Percentiles rank a stretch among this genome's conserved stretches.
Evolutionary conservation across 2,113 vertebrate species (phyloP).

Genomic region (Malurus melanocephalus): DNA sequence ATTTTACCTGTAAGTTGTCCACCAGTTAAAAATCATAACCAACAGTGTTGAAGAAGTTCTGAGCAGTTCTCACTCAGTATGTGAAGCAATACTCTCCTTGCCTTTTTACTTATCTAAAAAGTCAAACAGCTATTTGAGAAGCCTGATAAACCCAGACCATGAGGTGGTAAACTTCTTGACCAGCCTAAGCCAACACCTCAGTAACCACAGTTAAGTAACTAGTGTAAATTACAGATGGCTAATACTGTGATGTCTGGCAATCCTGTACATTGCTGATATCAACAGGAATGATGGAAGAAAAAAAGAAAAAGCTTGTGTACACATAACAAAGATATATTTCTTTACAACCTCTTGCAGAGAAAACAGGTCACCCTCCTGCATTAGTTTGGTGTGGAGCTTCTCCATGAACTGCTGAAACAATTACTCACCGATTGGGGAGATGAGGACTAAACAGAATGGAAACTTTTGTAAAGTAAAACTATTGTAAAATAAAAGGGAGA

Average conservation of each 20-base stretch:
- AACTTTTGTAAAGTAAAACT: neutral
- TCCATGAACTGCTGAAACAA: neutral
- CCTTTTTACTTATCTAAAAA: neutral
- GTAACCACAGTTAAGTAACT: neutral
- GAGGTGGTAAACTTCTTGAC: neutral
- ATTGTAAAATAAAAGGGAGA: neutral
- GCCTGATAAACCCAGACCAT: neutral
- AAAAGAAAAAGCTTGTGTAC: neutral
- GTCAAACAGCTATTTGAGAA: neutral
- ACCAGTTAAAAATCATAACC: neutral
- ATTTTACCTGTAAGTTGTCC: neutral
- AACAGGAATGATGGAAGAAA: neutral
- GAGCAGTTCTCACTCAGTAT: neutral
- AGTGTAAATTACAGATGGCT: accelerated
- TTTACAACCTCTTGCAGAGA: neutral
- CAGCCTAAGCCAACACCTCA: neutral
- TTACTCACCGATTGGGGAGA: neutral
- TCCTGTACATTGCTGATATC: neutral
- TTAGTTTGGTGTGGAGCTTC: neutral
- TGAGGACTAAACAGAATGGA: neutral
- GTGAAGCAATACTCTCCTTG: neutral
- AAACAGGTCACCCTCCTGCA: neutral
- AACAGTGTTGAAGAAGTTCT: neutral
- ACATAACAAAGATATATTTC: neutral
- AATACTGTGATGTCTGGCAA: neutral